These are phyloP conservation scores for Regulus satrapa DNA, from an alignment of 2,113 vertebrate species.

Conservation along the genomic window DNA sequence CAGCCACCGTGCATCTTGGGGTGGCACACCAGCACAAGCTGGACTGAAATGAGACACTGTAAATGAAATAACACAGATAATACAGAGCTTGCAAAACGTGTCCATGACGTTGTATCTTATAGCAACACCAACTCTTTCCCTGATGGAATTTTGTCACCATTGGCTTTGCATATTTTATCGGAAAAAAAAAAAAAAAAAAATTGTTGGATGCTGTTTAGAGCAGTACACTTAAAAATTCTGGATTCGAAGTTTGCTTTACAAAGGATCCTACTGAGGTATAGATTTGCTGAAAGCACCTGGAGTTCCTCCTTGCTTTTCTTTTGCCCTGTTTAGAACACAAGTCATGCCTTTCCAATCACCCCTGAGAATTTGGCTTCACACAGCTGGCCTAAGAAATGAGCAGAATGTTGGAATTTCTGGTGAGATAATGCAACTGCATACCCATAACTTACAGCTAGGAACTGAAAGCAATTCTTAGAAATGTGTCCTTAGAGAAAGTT, in stretches of 20 bases:
- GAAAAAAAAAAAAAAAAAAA: too few relatives aligned
- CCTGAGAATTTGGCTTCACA: background rate
- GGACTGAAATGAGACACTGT: background rate
- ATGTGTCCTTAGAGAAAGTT: background rate
- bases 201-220: background rate
- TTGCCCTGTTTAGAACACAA: background rate
- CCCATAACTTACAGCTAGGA: background rate
- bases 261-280: background rate
- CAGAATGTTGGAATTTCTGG: background rate
- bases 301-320: background rate
- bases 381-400: background rate
- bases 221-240: background rate
- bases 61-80: background rate
- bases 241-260: background rate
- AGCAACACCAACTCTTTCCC: background rate
- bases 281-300: background rate
- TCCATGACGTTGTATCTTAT: background rate
- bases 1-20: background rate
- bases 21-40: background rate
- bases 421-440: background rate
- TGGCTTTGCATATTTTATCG: background rate
- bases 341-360: background rate
- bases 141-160: background rate
- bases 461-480: background rate
- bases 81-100: background rate